These are phyloP conservation scores for Tetrax tetrax DNA, from an alignment of 2,113 vertebrate species.

Conservation along the genomic window DNA sequence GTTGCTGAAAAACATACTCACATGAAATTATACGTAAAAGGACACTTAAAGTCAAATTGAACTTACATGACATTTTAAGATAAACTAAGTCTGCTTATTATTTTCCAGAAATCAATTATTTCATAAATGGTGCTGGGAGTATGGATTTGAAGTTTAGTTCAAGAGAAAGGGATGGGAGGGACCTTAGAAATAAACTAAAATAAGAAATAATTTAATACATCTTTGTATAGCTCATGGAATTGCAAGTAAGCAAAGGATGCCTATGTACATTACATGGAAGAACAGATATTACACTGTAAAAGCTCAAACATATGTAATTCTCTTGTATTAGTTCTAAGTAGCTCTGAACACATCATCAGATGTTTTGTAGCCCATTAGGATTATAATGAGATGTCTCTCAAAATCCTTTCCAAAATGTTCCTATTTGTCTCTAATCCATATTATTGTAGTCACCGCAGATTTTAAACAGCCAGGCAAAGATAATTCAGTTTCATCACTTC, in stretches of 20 bases:
- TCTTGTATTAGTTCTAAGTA: not conserved
- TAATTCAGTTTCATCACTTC: slow-evolving; percentile 11
- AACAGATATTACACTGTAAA: not conserved
- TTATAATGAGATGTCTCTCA: slow-evolving; percentile 21
- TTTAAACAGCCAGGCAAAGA: slow-evolving; percentile 5
- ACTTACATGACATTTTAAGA: not conserved
- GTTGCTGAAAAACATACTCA: not conserved
- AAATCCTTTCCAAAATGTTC: slow-evolving; percentile 51
- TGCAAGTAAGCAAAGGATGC: not conserved
- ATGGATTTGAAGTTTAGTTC: not conserved
- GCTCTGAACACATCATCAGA: not conserved
- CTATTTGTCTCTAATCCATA: slow-evolving; percentile 42
- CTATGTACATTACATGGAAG: not conserved
- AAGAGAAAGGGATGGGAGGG: not conserved
- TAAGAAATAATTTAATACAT: not conserved
- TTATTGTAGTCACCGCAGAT: not conserved
- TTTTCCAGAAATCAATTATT: not conserved
- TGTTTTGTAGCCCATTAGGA: slow-evolving; percentile 12
- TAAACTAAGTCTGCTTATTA: not conserved
- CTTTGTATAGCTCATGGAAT: not conserved
- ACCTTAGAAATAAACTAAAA: not conserved
- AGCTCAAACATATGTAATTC: not conserved
- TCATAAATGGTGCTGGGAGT: not conserved
- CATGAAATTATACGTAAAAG: not conserved
- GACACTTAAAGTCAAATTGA: not conserved